Conservation (phyloP, 2,888 invertebrate species). For the Ophion slaviceki region DNA sequence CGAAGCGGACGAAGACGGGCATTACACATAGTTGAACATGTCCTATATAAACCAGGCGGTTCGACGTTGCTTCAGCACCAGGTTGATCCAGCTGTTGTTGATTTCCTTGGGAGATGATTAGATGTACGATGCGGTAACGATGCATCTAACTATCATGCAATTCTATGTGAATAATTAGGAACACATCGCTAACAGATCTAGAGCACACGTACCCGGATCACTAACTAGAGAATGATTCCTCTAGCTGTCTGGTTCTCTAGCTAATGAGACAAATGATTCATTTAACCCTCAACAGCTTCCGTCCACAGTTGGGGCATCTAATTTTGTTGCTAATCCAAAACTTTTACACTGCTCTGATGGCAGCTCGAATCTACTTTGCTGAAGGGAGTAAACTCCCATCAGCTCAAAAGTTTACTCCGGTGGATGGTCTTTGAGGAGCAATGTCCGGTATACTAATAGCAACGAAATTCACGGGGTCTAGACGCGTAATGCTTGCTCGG, state of each 20-base stretch:
- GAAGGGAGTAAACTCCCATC: neutral
- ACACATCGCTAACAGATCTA: constrained; percentile 13
- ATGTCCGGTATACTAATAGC: constrained; percentile 19
- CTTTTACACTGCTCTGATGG: too few species aligned
- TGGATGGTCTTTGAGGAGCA: constrained; percentile 18
- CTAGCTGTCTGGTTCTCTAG: neutral
- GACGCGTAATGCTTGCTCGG: neutral
- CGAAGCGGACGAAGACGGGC: neutral
- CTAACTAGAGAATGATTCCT: neutral
- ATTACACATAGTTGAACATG: neutral
- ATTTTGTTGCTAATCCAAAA: neutral
- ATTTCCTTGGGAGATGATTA: constrained; percentile 29
- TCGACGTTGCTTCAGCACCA: constrained; percentile 18
- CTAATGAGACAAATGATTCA: neutral
- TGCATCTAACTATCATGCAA: constrained; percentile 51
- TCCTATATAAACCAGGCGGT: constrained; percentile 32
- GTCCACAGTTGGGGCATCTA: neutral
- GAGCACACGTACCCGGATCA: neutral
- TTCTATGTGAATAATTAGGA: constrained; percentile 38
- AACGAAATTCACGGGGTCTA: constrained; percentile 6
- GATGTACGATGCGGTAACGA: neutral
- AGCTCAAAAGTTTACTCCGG: neutral
- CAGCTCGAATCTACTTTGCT: neutral
- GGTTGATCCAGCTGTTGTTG: constrained; percentile 46
- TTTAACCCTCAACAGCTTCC: neutral